phyloP scores from a whole-genome alignment of 2,797 vertebrate genomes.

The Acanthornis magna region DNA sequence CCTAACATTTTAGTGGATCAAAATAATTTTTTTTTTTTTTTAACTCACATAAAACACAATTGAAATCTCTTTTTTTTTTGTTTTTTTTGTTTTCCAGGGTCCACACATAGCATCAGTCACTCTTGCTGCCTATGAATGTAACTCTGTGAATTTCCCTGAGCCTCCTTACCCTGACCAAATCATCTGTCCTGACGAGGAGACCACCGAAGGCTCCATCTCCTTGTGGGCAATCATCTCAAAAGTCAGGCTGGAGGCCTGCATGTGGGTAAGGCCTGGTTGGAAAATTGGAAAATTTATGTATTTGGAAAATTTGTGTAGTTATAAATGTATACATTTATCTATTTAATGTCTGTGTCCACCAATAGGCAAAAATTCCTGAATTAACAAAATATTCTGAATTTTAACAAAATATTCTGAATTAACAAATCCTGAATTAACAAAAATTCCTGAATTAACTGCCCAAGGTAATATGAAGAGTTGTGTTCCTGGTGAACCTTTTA shows the following conservation, averaged over 20 bases:
- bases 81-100: slow-evolving; percentile 72
- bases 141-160: slow-evolving; percentile 96
- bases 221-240: slow-evolving; percentile 97
- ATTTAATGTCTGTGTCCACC: neutral
- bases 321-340: neutral
- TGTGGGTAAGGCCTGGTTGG: slow-evolving; percentile 89
- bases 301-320: too few species aligned
- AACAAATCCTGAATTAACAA: neutral
- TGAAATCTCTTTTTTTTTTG: neutral
- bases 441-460: neutral
- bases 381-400: neutral
- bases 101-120: slow-evolving; percentile 97
- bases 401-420: too few species aligned
- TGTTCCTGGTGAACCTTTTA: neutral
- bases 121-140: slow-evolving; percentile 96
- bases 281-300: neutral
- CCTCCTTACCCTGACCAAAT: slow-evolving; percentile 97
- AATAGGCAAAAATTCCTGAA: neutral
- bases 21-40: neutral
- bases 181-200: slow-evolving; percentile 85
- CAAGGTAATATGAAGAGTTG: neutral
- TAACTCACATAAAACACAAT: neutral
- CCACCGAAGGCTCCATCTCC: slow-evolving; percentile 80
- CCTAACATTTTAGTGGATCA: neutral
- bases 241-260: slow-evolving; percentile 98